A percentile compares a stretch with the other conserved stretches of the same genome.
These are phyloP conservation scores for Dorcus hopei DNA, from an alignment of 2,888 invertebrate species.

Conservation along the genomic window DNA sequence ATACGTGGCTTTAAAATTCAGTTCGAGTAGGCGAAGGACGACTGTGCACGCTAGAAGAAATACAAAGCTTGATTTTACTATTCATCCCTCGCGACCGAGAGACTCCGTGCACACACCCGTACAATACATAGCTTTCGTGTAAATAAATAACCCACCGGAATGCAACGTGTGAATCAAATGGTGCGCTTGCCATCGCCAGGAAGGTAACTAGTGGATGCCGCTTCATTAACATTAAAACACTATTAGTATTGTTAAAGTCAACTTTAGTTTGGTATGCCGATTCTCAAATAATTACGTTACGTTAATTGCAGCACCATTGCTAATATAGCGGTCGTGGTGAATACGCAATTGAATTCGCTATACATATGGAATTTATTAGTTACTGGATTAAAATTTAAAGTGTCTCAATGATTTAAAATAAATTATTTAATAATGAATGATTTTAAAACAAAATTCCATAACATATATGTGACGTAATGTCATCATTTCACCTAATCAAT, in stretches of 20 bases:
- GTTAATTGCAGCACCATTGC: neutral
- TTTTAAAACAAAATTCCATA: no score
- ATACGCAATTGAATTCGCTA: no score
- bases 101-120: neutral
- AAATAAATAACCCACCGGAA: neutral
- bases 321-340: no score
- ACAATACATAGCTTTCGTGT: neutral
- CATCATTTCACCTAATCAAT: no score
- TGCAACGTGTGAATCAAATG: neutral
- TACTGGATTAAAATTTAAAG: no score
- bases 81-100: neutral
- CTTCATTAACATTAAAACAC: conserved; percentile 13
- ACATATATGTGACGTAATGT: no score
- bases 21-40: conserved; percentile 11
- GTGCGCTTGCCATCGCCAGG: neutral
- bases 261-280: neutral
- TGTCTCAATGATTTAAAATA: no score
- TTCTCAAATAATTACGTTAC: neutral
- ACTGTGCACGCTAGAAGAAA: conserved; percentile 4
- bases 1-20: conserved; percentile 9
- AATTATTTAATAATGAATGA: no score
- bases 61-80: neutral
- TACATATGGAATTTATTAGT: no score
- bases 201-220: neutral
- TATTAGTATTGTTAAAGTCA: conserved; percentile 9